Evolutionary conservation across 2,113 vertebrate genomes (phyloP), one percentile per base, ranked within the genome.

Genomic region (Oreochromis tanganicae): DNA sequence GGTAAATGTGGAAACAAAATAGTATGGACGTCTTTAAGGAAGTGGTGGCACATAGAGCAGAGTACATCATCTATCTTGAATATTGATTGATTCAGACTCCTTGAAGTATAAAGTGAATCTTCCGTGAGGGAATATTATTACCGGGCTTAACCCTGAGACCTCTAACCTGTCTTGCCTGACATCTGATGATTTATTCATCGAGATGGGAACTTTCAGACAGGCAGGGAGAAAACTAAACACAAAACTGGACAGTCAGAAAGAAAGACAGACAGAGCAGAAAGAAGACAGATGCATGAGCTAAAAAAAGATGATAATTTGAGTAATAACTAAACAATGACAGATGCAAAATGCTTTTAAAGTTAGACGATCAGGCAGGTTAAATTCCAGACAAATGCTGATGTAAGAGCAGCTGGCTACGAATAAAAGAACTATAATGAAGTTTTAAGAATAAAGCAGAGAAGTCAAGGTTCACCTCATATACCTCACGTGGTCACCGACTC

Each of bases 121-220:
- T 54, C 50, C 38, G 8, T 79, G 71, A 87, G 38, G 80, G 90
- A 86, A 91, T 93, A 83, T 88, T 68, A 90, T 88, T 43, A 84
- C 16, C 54, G 54, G 80, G 66, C 86, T 93, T 93, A 85, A 92
- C 81, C 89, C 59, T 14, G 29, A 81, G 85, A 92, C 89, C 89
- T 89, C 55, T 90, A 63, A 93, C 63, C 86, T 83, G 34, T 63
- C 55, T 83, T 32, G 86, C 73, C 59, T 86, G 50, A 68, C 57
- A 81, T 85, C 16, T 48, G 32, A 91, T 91, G 88, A 90, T 90
- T 91, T 88, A 94, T 94, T 89, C 73, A 92, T 91, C 82, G 3
- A 55, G 52, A 66, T 50, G 52, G 79, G 81, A 61, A 78, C 73
- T 32, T 81, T 84, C 63, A 52, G 27, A 81, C 9, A 27, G 68